Evolutionary conservation across 2,888 invertebrate genomes (phyloP), one percentile per base, ranked within the genome.

Genomic region (Ornithoptera priamus): DNA sequence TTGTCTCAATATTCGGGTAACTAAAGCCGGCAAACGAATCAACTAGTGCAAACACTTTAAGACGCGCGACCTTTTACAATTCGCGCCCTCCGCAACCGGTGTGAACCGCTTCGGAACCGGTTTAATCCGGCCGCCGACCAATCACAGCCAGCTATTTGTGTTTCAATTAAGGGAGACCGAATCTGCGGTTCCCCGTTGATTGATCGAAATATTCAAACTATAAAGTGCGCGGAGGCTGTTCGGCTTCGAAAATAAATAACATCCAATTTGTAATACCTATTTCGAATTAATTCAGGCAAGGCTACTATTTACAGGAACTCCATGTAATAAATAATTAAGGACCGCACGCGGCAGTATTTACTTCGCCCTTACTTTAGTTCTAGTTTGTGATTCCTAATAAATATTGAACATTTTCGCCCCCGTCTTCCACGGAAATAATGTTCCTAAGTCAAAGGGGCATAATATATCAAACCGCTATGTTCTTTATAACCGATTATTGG

Each of bases 131-230:
- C 83, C 78, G 82, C 85, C 84, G 81, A 83, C 82, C 85, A 83
- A 87, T 89, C 87, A 82, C 87, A 88, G 85, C 86, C 84, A 84
- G 79, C 83, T 87, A 88, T 89, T 89, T 88, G 88, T 86, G 88
- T 88, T 89, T 86, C 89, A 90, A 90, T 90, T 89, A 89, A 85
- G 85, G 73, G 75, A 78, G 76, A 82, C 82, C 80, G 83, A 84
- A 81, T 81, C 82, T 80, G 86, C 80, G 87, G 88, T 86, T 83
- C 76, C 75, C 81, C 77, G 77, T 85, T 88, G 85, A 86, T 88
- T 85, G 85, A 87, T 86, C 75, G 74, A 74, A 75, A 76, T 71
- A 75, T 76, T 75, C 70, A 64, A 71, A 72, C 72, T 72, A 72
- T 72, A 72, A 70, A 70, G 65, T 71, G 68, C 63, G 65, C 58